Base-by-base conservation (phyloP, 2,888 invertebrate genomes). In the Harpagoxenus sublaevis region DNA sequence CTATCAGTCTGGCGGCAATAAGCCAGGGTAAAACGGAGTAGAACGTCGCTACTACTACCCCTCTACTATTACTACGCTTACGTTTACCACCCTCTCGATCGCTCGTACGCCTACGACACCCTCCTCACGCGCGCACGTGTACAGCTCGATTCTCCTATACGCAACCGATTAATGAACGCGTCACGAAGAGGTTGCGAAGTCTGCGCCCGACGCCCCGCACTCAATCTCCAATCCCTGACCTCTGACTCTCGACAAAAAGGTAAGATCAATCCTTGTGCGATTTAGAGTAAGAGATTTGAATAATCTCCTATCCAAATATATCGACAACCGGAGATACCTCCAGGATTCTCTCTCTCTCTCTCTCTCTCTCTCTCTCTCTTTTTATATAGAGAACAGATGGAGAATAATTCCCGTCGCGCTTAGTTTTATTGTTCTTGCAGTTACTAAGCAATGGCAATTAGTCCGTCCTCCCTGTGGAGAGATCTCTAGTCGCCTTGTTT, bases 161-260 rank as follows among this genome's bases (percentile, higher is more conserved):
- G 88, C 87, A 88, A 87, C 84, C 84, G 71, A 89, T 91, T 91
- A 91, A 91, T 88, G 85, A 90, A 91, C 77, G 83, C 86, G 86
- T 87, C 86, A 84, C 71, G 83, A 28, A 79, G 70, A 82, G 85
- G 57, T 86, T 84, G 87, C 87, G 89, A 89, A 83, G 86, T 84
- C 60, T 60, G 60, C 65, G 87, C 78, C 42, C 75, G 82, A 60
- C 23, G 87, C 81, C 18, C 70, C 78, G 23, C 57, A 12, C 81
- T 70, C 65, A 18, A 55, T 23, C 62, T 8, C 15, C 31, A 39
- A 63, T 18, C 53, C 31, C 53, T 77, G 84, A 79, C 51, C 70
- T 62, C 71, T 15, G 53, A 74, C 68, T 42, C 53, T 53, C 63
- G 39, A 51, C 45, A 62, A 74, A 39, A 42, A 60, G 60, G 57